phyloP scores from a whole-genome alignment of 2,888 invertebrate species.

The Drosophila mulleri region DNA sequence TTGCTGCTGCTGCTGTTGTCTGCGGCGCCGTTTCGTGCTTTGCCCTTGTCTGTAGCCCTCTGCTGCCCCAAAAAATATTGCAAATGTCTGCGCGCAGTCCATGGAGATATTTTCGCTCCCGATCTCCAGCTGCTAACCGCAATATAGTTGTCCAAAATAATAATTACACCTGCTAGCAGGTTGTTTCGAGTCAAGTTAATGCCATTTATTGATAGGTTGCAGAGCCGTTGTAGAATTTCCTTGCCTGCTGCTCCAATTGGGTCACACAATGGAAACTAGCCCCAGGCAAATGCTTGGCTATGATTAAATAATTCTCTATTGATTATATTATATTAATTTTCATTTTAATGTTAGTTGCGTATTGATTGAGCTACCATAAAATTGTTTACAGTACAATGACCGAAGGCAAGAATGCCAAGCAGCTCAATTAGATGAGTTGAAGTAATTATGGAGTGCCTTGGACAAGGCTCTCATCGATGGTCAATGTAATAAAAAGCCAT shows the following conservation, averaged over 20 bases:
- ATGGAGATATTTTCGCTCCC: constrained; percentile 25
- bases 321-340: neutral
- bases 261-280: neutral
- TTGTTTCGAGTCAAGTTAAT: neutral
- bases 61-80: constrained; percentile 9
- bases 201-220: neutral
- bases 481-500: constrained; percentile 55
- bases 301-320: neutral
- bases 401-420: constrained; percentile 12
- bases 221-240: no score
- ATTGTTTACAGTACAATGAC: neutral
- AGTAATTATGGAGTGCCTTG: constrained; percentile 37
- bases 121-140: constrained; percentile 23
- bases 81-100: constrained; percentile 15
- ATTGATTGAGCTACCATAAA: neutral
- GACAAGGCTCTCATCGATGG: constrained; percentile 23
- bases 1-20: constrained; percentile 16
- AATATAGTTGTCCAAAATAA: constrained; percentile 18
- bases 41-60: constrained; percentile 2
- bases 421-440: constrained; percentile 59
- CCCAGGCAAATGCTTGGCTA: neutral
- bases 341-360: neutral
- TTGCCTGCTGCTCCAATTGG: no score
- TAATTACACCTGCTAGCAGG: constrained; percentile 35
- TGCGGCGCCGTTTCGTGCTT: neutral